These are phyloP conservation scores for Pipra filicauda DNA, from an alignment of 2,113 vertebrate species.

Conservation along the genomic window DNA sequence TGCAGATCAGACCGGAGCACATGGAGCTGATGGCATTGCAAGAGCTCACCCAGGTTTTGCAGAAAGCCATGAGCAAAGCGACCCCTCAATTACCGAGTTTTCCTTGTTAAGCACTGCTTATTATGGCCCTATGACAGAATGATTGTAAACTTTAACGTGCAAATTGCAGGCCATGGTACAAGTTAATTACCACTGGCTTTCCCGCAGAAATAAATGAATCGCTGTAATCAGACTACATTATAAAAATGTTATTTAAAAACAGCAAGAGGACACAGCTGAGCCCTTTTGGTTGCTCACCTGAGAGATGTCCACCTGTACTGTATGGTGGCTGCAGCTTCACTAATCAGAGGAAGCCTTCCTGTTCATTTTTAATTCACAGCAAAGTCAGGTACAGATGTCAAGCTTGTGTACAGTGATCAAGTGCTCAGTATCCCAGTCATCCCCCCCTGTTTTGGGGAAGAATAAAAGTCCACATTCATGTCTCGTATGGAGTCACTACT, in stretches of 20 bases:
- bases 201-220: neutral
- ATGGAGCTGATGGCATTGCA: fast-evolving
- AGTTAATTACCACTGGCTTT: constrained; percentile 1
- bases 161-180: neutral
- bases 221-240: neutral
- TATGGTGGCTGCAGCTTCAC: neutral
- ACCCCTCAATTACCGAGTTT: neutral
- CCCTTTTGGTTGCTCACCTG: neutral
- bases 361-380: neutral
- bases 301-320: neutral
- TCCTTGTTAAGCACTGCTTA: neutral
- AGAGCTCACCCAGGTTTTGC: neutral
- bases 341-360: neutral
- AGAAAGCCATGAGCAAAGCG: neutral
- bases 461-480: neutral
- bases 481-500: neutral
- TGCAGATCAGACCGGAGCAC: neutral
- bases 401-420: neutral
- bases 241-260: neutral
- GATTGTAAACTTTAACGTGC: neutral
- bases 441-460: neutral
- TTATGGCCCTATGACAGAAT: neutral
- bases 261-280: neutral
- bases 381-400: neutral
- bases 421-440: neutral